A percentile compares a stretch with the other conserved stretches of the same genome.
Evolutionary conservation across 1,140 invertebrate species (phyloP).

Genomic region (Pissodes strobi): DNA sequence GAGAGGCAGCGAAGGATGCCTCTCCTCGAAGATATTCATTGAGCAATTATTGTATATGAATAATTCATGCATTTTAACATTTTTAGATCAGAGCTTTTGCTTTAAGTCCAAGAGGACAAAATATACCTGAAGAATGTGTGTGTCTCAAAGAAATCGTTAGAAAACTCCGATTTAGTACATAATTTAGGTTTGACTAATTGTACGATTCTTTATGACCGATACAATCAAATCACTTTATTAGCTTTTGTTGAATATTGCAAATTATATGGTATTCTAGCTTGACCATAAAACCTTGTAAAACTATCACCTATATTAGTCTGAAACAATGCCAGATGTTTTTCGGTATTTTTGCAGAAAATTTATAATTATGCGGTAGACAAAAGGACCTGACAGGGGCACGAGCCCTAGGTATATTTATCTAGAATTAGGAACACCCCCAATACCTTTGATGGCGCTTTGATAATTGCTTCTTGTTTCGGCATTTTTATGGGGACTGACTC

Average conservation of each 20-base stretch:
- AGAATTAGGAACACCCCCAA: slow-evolving; percentile 1
- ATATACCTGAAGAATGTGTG: no score
- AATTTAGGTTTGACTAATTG: no score
- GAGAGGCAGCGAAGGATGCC: neutral
- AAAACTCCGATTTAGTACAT: no score
- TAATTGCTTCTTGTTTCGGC: neutral
- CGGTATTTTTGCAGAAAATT: slow-evolving; percentile 21
- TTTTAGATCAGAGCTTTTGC: no score
- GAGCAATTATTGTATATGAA: no score
- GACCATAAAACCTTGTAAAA: slow-evolving; percentile 2
- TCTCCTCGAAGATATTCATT: neutral
- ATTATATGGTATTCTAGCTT: no score
- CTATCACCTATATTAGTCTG: slow-evolving; percentile 7
- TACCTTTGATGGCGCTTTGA: neutral
- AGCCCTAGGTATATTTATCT: slow-evolving; percentile 7
- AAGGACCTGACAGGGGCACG: neutral
- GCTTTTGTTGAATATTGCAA: no score
- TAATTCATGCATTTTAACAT: no score
- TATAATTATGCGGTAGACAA: slow-evolving; percentile 21
- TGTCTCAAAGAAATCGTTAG: no score
- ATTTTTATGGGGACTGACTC: neutral
- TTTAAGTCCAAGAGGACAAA: no score
- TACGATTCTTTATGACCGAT: no score
- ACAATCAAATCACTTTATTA: no score
- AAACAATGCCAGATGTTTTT: slow-evolving; percentile 27